phyloP scores from a whole-genome alignment of 2,797 vertebrate genomes.

The Acipenser oxyrinchus region DNA sequence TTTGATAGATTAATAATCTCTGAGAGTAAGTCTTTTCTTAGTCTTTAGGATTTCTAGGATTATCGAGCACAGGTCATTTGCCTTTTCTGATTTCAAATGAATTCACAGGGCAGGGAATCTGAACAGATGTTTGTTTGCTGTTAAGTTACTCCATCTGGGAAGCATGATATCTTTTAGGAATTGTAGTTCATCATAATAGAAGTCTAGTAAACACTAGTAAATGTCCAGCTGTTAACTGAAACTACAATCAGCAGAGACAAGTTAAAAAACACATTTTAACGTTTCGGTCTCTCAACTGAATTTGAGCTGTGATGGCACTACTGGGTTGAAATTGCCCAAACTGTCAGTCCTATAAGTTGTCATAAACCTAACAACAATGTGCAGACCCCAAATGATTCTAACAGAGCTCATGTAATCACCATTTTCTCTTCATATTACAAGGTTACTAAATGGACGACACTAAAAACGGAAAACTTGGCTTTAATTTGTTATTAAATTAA shows the following conservation, averaged over 20 bases:
- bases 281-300: background rate
- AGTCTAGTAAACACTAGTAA: conserved; percentile 9
- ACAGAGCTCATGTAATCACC: too few relatives aligned
- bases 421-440: too few relatives aligned
- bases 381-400: too few relatives aligned
- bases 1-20: conserved; percentile 29
- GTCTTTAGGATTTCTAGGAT: conserved; percentile 28
- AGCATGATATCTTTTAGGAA: conserved; percentile 38
- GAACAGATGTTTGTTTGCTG: conserved; percentile 29
- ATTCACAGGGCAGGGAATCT: conserved; percentile 20
- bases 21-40: conserved; percentile 37
- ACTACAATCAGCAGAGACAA: conserved; percentile 11
- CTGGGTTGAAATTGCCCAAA: too few relatives aligned
- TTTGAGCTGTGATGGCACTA: too few relatives aligned
- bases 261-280: conserved; percentile 3
- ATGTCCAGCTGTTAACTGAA: conserved; percentile 9
- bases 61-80: conserved; percentile 37
- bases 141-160: conserved; percentile 37
- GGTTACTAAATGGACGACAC: too few relatives aligned
- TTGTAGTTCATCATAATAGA: conserved; percentile 14
- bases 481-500: too few relatives aligned
- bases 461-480: too few relatives aligned
- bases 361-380: too few relatives aligned
- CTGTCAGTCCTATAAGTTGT: too few relatives aligned
- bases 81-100: conserved; percentile 39